These are phyloP conservation scores for Drosophila kanekoi DNA, from an alignment of 2,888 invertebrate species.

Conservation along the genomic window DNA sequence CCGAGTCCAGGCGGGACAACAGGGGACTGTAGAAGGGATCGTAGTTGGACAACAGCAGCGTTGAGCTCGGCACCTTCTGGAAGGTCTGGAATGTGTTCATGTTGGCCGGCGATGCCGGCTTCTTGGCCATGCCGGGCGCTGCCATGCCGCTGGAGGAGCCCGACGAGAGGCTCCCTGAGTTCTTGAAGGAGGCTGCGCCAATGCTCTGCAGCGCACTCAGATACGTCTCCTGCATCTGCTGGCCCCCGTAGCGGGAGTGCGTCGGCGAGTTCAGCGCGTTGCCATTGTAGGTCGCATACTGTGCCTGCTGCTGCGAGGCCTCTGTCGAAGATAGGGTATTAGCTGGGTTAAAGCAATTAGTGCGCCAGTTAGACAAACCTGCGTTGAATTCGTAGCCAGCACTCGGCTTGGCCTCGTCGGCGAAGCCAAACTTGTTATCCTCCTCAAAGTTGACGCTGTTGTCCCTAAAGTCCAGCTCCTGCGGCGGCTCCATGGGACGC, in stretches of 20 bases:
- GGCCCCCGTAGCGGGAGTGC: constrained; percentile 86
- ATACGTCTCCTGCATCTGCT: constrained; percentile 87
- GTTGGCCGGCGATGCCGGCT: constrained; percentile 85
- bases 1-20: constrained; percentile 92
- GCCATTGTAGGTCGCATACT: constrained; percentile 78
- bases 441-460: constrained; percentile 87
- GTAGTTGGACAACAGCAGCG: constrained; percentile 92
- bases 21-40: constrained; percentile 96
- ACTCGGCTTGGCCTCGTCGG: constrained; percentile 61
- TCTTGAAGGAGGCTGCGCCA: constrained; percentile 81
- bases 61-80: constrained; percentile 94
- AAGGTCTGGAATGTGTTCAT: constrained; percentile 91
- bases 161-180: constrained; percentile 74
- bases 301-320: constrained; percentile 85
- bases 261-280: constrained; percentile 74
- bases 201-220: constrained; percentile 85
- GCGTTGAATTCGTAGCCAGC: constrained; percentile 80
- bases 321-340: constrained; percentile 79
- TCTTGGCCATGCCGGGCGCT: constrained; percentile 72
- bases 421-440: constrained; percentile 71
- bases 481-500: constrained; percentile 85
- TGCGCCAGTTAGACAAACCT: constrained; percentile 60
- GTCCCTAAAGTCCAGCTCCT: constrained; percentile 92
- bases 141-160: constrained; percentile 61
- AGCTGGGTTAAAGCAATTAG: not conserved